These are phyloP conservation scores for Mesorhabditis sp. DNA, from an alignment of 2,888 invertebrate species.

Conservation along the genomic window DNA sequence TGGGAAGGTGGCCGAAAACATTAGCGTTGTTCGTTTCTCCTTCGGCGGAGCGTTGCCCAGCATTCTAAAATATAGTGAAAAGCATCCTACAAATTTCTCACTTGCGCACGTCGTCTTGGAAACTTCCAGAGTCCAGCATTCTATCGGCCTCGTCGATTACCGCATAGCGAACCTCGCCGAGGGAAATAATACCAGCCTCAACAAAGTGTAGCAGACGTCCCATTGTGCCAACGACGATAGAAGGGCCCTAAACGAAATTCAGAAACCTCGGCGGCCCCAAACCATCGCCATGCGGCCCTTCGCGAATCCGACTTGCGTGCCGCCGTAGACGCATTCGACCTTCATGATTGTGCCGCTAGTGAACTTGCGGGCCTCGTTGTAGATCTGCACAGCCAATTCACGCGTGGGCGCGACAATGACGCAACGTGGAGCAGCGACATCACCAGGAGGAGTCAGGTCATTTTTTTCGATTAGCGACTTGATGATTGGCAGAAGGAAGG, in stretches of 20 bases:
- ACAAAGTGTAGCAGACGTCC: slow-evolving; percentile 37
- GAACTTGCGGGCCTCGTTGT: slow-evolving; percentile 79
- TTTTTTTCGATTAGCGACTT: slow-evolving; percentile 47
- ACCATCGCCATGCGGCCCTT: not conserved
- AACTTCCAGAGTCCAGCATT: slow-evolving; percentile 64
- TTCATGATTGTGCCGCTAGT: slow-evolving; percentile 59
- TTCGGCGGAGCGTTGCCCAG: slow-evolving; percentile 17
- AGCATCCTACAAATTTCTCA: not conserved
- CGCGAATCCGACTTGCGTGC: slow-evolving; percentile 20
- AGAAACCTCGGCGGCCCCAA: not conserved
- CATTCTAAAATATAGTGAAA: not conserved
- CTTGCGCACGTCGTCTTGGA: slow-evolving; percentile 59
- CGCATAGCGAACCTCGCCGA: slow-evolving; percentile 22
- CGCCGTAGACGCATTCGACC: slow-evolving; percentile 33
- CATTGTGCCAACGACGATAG: slow-evolving; percentile 34
- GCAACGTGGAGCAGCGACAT: slow-evolving; percentile 9
- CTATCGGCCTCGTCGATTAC: slow-evolving; percentile 67
- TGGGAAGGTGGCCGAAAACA: slow-evolving; percentile 70
- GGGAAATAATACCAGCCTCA: slow-evolving; percentile 23
- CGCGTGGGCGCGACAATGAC: slow-evolving; percentile 81
- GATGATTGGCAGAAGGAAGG: slow-evolving; percentile 40
- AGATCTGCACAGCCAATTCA: slow-evolving; percentile 83
- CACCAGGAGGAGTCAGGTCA: slow-evolving; percentile 23
- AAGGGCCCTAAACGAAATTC: slow-evolving; percentile 20
- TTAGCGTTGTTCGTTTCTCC: slow-evolving; percentile 25